Evolutionary conservation across 1,140 invertebrate species (phyloP), one percentile per base, ranked within the genome.

Genomic region (Aphelinus atriplicis): DNA sequence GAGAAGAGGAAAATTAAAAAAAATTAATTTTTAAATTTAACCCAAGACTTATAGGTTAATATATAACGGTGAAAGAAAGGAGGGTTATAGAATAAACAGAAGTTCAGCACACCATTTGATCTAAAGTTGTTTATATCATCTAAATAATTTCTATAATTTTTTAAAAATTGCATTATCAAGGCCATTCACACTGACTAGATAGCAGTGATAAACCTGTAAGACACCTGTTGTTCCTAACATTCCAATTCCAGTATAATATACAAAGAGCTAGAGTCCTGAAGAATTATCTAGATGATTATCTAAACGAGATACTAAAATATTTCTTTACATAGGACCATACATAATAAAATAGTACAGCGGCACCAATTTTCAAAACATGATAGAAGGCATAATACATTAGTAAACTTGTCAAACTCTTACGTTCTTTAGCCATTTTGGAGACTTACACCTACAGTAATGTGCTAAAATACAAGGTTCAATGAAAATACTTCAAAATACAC

Each of bases 341-440:
- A 50, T 67, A 45, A 72, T 48, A 76, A 56, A 76, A 10, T 48
- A 76, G 5, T 57, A 76, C 42, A 55, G 7, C 75, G 42, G 64
- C 75, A 56, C 7, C 57, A 62, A 76, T 46, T 67, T 76, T 76
- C 5, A 76, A 26, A 10, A 76, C n/a, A 9, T 76, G 75, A 57
- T 76, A 76, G 1, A 76, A 76, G 6, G 53, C 63, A 68, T 76
- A 76, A 43, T 9, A 63, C 51, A 61, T 60, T 76, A 71, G n/a
- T 55, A 72, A 51, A 47, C 46, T 71, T 7, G 48, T 76, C 45
- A 71, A 3, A 46, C 66, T 51, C 43, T 76, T 71, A 66, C 51
- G 47, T 53, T 76, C 74, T 67, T 65, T 43, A 70, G 61, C 50
- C 63, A 71, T 71, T 76, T 53, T 60, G 10, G 4, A 66, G 1